phyloP scores from a whole-genome alignment of 2,888 invertebrate species.

The Polymixis flavicincta region DNA sequence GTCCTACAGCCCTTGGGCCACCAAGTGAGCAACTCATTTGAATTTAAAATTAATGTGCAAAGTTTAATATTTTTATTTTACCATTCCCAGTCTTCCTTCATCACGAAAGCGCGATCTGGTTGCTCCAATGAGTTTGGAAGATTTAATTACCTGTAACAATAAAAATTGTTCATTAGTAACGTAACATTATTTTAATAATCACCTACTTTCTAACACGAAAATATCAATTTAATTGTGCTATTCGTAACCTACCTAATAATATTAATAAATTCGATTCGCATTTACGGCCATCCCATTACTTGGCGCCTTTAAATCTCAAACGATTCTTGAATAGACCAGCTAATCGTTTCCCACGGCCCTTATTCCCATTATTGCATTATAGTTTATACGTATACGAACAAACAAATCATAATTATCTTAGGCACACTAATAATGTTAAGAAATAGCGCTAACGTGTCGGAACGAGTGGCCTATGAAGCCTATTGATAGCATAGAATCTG shows the following conservation, averaged over 20 bases:
- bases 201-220: background rate
- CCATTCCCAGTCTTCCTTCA: background rate
- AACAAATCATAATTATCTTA: slow-evolving; percentile 61
- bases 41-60: background rate
- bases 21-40: slow-evolving; percentile 3
- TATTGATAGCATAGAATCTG: background rate
- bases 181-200: background rate
- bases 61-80: background rate
- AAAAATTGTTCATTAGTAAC: background rate
- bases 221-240: slow-evolving; percentile 1
- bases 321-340: slow-evolving; percentile 22
- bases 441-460: slow-evolving; percentile 21
- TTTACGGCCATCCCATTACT: slow-evolving; percentile 29
- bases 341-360: slow-evolving; percentile 62
- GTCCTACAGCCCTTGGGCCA: slow-evolving; percentile 13
- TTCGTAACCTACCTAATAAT: background rate
- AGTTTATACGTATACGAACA: slow-evolving; percentile 40
- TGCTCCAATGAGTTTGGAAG: background rate
- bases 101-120: background rate
- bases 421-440: slow-evolving; percentile 30
- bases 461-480: slow-evolving; percentile 7
- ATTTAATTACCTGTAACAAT: slow-evolving; percentile 53
- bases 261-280: slow-evolving; percentile 33
- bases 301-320: slow-evolving; percentile 37
- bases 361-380: slow-evolving; percentile 48